Evolutionary conservation across 2,113 vertebrate genomes (phyloP).

Genomic region (Xenus cinereus): DNA sequence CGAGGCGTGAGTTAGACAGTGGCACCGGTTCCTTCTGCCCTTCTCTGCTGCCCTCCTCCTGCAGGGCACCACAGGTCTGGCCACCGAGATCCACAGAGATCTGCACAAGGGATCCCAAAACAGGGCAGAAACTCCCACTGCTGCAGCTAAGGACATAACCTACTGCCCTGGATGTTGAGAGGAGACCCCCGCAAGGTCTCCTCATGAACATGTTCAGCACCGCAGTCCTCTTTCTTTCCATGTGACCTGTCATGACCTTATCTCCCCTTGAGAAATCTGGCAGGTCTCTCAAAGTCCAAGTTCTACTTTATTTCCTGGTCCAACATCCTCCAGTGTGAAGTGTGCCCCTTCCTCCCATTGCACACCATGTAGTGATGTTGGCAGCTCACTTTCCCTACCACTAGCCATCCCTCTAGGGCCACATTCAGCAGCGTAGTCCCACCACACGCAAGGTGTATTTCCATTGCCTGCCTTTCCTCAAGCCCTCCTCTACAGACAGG

Average conservation of each 20-base stretch:
- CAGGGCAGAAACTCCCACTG: background rate
- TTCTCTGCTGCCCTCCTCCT: background rate
- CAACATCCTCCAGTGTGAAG: background rate
- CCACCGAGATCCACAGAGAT: background rate
- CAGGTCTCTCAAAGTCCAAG: background rate
- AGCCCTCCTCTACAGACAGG: background rate
- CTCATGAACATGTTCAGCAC: background rate
- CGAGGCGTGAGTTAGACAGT: background rate
- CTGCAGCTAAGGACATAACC: background rate
- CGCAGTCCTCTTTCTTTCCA: background rate
- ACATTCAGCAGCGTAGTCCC: background rate
- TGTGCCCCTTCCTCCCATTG: accelerated
- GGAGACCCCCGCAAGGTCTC: background rate
- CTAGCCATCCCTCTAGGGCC: background rate
- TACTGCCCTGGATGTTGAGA: background rate
- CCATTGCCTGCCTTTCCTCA: background rate
- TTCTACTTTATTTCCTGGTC: background rate
- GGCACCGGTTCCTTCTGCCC: background rate
- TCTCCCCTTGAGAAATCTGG: background rate
- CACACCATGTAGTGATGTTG: accelerated
- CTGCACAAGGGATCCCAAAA: background rate
- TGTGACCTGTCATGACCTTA: background rate
- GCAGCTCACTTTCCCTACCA: background rate
- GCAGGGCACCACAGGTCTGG: background rate
- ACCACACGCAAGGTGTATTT: background rate